phyloP scores from a whole-genome alignment of 2,113 vertebrate species.

The Herpailurus yagouaroundi region DNA sequence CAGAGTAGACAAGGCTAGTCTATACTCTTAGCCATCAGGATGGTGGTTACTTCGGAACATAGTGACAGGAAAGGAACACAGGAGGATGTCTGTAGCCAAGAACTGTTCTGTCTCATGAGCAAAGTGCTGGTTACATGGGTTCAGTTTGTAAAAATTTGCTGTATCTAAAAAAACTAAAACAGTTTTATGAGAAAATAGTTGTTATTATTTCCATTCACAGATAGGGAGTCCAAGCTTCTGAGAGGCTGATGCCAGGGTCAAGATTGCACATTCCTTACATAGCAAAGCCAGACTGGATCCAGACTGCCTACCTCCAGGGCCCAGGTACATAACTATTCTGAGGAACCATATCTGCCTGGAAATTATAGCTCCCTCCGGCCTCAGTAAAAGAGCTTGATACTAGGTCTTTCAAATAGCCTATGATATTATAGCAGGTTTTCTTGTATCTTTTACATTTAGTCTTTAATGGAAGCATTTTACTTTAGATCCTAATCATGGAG shows the following conservation, averaged over 20 bases:
- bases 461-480: background rate
- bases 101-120: background rate
- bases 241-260: background rate
- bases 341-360: background rate
- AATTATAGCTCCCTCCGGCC: background rate
- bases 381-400: background rate
- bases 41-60: background rate
- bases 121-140: background rate
- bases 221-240: too few species aligned
- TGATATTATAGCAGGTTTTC: background rate
- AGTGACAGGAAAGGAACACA: accelerated
- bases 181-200: background rate
- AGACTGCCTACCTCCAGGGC: background rate
- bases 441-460: background rate
- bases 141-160: background rate
- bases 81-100: background rate
- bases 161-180: background rate
- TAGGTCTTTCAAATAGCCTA: background rate
- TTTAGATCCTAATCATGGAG: background rate
- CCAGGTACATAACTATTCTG: background rate
- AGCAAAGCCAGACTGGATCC: background rate
- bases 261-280: background rate
- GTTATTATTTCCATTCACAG: background rate
- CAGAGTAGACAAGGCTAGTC: background rate
- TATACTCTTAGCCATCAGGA: background rate